phyloP scores from a whole-genome alignment of 2,113 vertebrate genomes.

The Burhinus oedicnemus region DNA sequence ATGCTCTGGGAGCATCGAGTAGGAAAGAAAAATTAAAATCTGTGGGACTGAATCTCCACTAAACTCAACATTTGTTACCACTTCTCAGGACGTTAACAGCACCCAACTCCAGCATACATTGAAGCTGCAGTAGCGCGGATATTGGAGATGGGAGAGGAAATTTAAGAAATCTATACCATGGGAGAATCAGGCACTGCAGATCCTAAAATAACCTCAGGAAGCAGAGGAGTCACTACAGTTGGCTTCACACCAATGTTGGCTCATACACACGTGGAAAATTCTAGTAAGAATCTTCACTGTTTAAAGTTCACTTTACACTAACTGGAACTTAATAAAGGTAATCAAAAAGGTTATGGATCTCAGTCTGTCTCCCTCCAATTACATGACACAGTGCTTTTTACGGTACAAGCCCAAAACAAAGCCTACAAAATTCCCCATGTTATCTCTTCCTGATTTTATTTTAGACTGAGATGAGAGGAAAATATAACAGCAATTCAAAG shows the following conservation, averaged over 20 bases:
- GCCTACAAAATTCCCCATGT: background rate
- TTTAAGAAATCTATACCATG: background rate
- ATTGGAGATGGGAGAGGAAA: background rate
- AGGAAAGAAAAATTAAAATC: background rate
- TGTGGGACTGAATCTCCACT: background rate
- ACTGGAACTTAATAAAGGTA: background rate
- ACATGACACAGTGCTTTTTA: background rate
- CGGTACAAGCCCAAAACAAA: background rate
- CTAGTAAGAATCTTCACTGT: background rate
- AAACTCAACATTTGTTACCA: background rate
- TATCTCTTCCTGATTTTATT: background rate
- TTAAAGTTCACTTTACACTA: background rate
- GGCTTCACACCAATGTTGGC: background rate
- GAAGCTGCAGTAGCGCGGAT: background rate
- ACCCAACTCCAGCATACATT: background rate
- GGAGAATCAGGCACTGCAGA: background rate
- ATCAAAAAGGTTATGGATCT: background rate
- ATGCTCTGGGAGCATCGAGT: background rate
- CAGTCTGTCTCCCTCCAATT: background rate
- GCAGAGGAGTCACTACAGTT: background rate
- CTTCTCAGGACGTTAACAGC: background rate
- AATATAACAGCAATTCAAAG: background rate
- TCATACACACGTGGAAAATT: background rate
- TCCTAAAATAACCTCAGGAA: background rate
- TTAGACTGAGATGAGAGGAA: background rate